Evolutionary conservation across 2,113 vertebrate species (phyloP), one percentile per base, ranked within the genome.

Genomic region (Dicaeum eximium): DNA sequence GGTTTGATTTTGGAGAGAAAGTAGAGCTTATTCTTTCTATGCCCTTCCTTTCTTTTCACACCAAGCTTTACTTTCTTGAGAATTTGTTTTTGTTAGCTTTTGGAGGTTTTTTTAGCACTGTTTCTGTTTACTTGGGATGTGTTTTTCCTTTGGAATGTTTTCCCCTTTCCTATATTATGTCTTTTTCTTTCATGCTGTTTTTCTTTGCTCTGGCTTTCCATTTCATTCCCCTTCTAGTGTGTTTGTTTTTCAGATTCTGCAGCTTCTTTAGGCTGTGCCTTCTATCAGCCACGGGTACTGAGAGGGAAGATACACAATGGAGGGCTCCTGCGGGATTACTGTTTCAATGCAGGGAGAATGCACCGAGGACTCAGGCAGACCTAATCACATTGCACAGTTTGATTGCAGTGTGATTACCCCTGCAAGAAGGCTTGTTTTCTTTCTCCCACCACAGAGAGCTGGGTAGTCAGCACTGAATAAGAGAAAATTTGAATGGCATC

Each of bases 401-500:
- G 94, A 96, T 93, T 97, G 95, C 93, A 81, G 33, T 82, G 74
- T 95, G 95, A 97, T 97, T 95, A 94, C 70, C 50, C 24, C 65
- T 91, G 87, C 81, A 97, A 95, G 61, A 92, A 92, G 45, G 38
- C 56, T 64, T 96, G 92, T 95, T 95, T 96, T 94, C 91, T 94
- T 81, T 95, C 86, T 96, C 61, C 72, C 64, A 74, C 75, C 73
- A 45, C 77, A 54, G 90, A 95, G 67, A 86, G 30, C 40, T 53
- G 72, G 86, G 72, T 57, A 96, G 93, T 78, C 75, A 84, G 95
- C 72, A 65, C n/a, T 78, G 83, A 96, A 96, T 92, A 81, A 90
- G 80, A 93, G 69, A 93, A 94, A 92, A 94, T 95, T 94, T 96
- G 80, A 96, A 96, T 96, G 79, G 80, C 88, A 96, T 90, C 92